Percentiles rank a stretch among this genome's conserved stretches.
phyloP scores from a whole-genome alignment of 2,797 vertebrate species.

The Eulemur mongoz region DNA sequence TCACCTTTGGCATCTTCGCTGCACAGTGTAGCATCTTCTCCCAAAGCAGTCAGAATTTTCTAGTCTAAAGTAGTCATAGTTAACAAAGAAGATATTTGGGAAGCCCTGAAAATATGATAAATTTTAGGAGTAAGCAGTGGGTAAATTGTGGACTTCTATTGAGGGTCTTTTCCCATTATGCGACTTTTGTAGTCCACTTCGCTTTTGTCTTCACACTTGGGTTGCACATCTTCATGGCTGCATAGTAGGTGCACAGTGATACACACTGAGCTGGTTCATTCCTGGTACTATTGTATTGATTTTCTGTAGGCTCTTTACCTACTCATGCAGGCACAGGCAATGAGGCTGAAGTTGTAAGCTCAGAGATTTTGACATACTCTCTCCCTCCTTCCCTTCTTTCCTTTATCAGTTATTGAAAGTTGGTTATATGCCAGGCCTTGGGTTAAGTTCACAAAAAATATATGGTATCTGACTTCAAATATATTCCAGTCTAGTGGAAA shows the following conservation, averaged over 20 bases:
- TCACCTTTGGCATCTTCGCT: not conserved
- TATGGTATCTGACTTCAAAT: not conserved
- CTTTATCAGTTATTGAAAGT: not conserved
- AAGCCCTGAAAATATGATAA: not conserved
- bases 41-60: not conserved
- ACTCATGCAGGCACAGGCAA: too few species aligned
- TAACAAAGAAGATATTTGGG: not conserved
- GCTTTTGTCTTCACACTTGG: not conserved
- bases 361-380: not conserved
- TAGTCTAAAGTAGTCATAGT: not conserved
- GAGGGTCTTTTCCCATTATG: not conserved
- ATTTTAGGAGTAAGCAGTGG: not conserved
- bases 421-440: not conserved
- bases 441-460: not conserved
- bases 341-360: not conserved
- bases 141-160: not conserved
- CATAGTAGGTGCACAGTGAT: not conserved
- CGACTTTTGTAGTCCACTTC: not conserved
- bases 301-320: not conserved
- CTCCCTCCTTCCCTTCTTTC: not conserved
- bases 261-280: not conserved
- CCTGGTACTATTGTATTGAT: not conserved
- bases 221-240: not conserved
- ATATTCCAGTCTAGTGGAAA: not conserved
- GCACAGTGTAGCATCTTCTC: not conserved